Evolutionary conservation across 2,797 vertebrate species (phyloP), one percentile per base, ranked within the genome.

Genomic region (Phrynocephalus vlangalii): DNA sequence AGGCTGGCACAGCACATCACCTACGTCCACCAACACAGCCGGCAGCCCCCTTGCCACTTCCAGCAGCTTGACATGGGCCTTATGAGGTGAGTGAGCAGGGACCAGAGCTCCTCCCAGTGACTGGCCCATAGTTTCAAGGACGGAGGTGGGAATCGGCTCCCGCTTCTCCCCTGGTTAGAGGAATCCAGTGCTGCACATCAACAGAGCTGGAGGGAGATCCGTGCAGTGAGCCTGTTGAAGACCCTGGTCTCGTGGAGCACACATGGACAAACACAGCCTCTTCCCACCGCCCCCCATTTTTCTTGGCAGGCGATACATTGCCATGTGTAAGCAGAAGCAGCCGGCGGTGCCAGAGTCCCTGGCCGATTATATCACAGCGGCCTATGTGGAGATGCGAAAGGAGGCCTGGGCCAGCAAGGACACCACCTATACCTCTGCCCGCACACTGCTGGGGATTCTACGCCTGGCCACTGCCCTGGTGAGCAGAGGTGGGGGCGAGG

Each of bases 321-420:
- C 96, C 6, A 95, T 97, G 94, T 99, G 98, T 90, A 97, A 97
- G 77, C 96, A 95, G 88, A 96, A 96, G 80, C 97, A 98, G 95
- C 98, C 98, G 0, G 94, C 97, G 0, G 97, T 99, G 28, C 98
- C 98, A 0, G 98, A 98, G 91, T 90, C 94, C 0, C 95, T 99
- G 93, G 97, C 97, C 0, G 98, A 99, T 86, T 99, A 99, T 93
- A 98, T 99, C 96, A 99, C 98, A 0, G 98, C 98, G 0, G 98
- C 98, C 0, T 99, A 99, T 0, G 98, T 99, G 85, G 98, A 99
- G 93, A 99, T 99, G 98, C 97, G 98, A 94, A 98, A 98, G 91
- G 98, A 99, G 94, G 98, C 98, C 0, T 94, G 98, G 84, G 97
- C 98, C 94, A 98, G 96, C 96, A 98, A 98, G 91, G 98, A 98